Percentiles rank a stretch among this genome's conserved stretches.
These are phyloP conservation scores for Drosophila monieri DNA, from an alignment of 2,888 invertebrate genomes.

Conservation along the genomic window DNA sequence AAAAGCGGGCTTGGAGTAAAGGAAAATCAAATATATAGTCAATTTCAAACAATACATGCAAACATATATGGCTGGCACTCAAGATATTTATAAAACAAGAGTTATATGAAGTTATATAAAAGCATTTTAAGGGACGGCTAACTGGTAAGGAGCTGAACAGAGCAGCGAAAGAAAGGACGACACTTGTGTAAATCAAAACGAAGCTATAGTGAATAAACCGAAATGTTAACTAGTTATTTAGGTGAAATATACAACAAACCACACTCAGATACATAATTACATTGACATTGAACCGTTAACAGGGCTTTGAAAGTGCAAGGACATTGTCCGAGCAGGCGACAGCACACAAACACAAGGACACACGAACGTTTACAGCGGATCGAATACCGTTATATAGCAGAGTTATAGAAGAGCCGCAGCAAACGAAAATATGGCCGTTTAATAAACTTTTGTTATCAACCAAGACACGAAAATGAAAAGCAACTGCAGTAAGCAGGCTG, in stretches of 20 bases:
- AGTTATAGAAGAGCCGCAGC: conserved; percentile 67
- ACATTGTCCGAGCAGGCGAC: conserved; percentile 19
- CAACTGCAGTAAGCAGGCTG: conserved; percentile 50
- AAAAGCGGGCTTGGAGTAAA: conserved; percentile 47
- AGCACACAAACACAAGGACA: conserved; percentile 42
- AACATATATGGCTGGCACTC: conserved; percentile 58
- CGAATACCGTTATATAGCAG: conserved; percentile 44
- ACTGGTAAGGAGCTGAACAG: conserved; percentile 32
- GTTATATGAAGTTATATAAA: conserved; percentile 55
- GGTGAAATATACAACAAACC: conserved; percentile 83
- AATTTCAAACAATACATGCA: conserved; percentile 68
- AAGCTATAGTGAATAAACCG: conserved; percentile 66
- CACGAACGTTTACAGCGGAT: conserved; percentile 48
- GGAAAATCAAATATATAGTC: conserved; percentile 73
- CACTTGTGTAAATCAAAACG: conserved; percentile 73
- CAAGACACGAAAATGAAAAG: conserved; percentile 53
- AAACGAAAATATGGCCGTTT: conserved; percentile 63
- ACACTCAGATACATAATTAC: conserved; percentile 62
- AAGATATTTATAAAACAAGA: conserved; percentile 51
- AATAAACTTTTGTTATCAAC: conserved; percentile 67
- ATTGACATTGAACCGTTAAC: conserved; percentile 58
- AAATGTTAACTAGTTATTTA: conserved; percentile 84
- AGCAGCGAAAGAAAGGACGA: conserved; percentile 22
- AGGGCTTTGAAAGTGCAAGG: conserved; percentile 52
- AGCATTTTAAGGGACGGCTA: conserved; percentile 56